Conservation (phyloP, 2,113 vertebrate genomes). For the Salvator merianae region DNA sequence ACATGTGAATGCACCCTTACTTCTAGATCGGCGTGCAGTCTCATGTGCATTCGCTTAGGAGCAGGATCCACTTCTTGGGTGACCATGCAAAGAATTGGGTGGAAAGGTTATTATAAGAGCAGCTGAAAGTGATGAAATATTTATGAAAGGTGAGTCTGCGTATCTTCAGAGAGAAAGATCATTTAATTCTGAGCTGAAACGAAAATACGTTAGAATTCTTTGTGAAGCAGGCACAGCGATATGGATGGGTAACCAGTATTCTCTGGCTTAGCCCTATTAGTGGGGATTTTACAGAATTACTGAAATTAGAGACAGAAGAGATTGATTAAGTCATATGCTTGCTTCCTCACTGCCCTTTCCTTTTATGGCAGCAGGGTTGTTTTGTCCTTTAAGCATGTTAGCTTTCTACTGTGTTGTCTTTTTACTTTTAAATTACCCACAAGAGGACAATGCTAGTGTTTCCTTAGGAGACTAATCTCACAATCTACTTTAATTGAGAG, state of each 20-base stretch:
- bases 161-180: neutral
- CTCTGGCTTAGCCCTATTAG: conserved; percentile 4
- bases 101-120: neutral
- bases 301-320: conserved; percentile 38
- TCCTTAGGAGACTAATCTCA: conserved; percentile 39
- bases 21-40: no score
- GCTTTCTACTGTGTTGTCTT: conserved; percentile 51
- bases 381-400: conserved; percentile 32
- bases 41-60: neutral
- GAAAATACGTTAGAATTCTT: neutral
- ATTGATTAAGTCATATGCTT: conserved; percentile 11
- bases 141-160: neutral
- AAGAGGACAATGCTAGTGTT: conserved; percentile 46
- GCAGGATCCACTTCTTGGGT: neutral
- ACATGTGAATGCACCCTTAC: no score
- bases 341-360: neutral
- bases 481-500: conserved; percentile 50
- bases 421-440: conserved; percentile 55
- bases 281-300: conserved; percentile 30
- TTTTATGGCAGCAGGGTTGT: neutral
- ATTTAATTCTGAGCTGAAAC: neutral
- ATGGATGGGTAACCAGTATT: neutral
- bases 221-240: neutral
- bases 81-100: neutral
- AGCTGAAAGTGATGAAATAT: neutral